Percentiles rank a stretch among this genome's conserved stretches.
Conservation (phyloP, 2,888 invertebrate species). For the Sminthurides aquaticus region DNA sequence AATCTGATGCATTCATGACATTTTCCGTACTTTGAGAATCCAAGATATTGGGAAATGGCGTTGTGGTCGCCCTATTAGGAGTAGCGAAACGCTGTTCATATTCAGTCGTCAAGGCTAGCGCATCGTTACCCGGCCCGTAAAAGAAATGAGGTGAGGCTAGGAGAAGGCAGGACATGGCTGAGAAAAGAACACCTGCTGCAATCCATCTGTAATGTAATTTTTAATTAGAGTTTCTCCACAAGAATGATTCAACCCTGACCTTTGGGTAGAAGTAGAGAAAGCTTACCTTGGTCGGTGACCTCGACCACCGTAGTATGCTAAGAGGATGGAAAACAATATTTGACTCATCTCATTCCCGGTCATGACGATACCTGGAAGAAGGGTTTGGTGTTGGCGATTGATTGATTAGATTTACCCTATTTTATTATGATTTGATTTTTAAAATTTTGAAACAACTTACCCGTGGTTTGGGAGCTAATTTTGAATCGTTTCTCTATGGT, state of each 20-base stretch:
- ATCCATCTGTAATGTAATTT: conserved; percentile 52
- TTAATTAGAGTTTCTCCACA: too few relatives aligned
- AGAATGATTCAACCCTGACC: not conserved
- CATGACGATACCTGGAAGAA: conserved; percentile 57
- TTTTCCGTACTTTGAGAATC: too few relatives aligned
- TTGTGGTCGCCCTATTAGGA: too few relatives aligned
- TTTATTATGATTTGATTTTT: too few relatives aligned
- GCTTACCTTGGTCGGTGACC: conserved; percentile 58
- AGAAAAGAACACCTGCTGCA: conserved; percentile 59
- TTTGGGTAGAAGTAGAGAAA: too few relatives aligned
- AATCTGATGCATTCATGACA: too few relatives aligned
- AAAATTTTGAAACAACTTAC: too few relatives aligned
- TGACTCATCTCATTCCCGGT: conserved; percentile 69
- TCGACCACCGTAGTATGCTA: conserved; percentile 63
- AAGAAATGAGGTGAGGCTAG: conserved; percentile 57
- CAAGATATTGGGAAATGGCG: too few relatives aligned
- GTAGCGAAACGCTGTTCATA: too few relatives aligned
- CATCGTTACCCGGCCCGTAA: conserved; percentile 56
- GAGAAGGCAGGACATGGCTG: conserved; percentile 59
- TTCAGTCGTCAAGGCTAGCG: conserved; percentile 51
- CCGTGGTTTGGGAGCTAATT: conserved; percentile 63
- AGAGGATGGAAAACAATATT: conserved; percentile 58
- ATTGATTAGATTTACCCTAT: not conserved
- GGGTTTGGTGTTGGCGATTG: not conserved
- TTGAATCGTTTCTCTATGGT: conserved; percentile 66